Percentiles rank a stretch among this genome's conserved stretches.
Evolutionary conservation across 1,140 invertebrate species (phyloP).

Genomic region (Aphaenogaster ashmeadi): DNA sequence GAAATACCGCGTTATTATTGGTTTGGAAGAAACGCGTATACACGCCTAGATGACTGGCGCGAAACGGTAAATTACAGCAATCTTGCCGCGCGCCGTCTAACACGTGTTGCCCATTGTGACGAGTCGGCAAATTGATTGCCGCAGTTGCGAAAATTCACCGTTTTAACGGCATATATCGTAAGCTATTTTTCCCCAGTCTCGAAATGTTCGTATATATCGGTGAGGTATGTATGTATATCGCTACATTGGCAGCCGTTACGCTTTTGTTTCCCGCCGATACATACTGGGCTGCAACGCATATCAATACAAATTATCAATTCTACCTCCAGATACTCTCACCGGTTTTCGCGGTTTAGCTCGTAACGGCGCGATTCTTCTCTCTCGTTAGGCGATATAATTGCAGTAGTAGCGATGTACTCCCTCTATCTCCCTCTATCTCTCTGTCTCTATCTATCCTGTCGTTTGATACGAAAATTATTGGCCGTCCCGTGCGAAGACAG

Average conservation of each 20-base stretch:
- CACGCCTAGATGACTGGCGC: conserved; percentile 70
- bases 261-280: background rate
- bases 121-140: conserved; percentile 71
- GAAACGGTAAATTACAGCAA: conserved; percentile 76
- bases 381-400: background rate
- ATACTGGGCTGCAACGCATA: background rate
- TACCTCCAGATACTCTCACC: background rate
- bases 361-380: background rate
- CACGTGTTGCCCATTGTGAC: conserved; percentile 74
- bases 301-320: conserved; percentile 4
- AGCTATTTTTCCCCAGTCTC: conserved; percentile 46
- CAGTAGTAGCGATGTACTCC: background rate
- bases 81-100: conserved; percentile 73
- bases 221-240: background rate
- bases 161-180: conserved; percentile 68
- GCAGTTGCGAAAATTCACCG: conserved; percentile 75
- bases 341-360: background rate
- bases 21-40: conserved; percentile 61
- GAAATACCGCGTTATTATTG: conserved; percentile 71
- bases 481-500: background rate
- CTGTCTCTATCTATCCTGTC: background rate
- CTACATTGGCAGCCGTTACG: background rate
- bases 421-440: background rate
- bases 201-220: background rate
- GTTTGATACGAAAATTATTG: conserved; percentile 45